phyloP scores from a whole-genome alignment of 2,888 invertebrate species.

The Lasius platythorax region DNA sequence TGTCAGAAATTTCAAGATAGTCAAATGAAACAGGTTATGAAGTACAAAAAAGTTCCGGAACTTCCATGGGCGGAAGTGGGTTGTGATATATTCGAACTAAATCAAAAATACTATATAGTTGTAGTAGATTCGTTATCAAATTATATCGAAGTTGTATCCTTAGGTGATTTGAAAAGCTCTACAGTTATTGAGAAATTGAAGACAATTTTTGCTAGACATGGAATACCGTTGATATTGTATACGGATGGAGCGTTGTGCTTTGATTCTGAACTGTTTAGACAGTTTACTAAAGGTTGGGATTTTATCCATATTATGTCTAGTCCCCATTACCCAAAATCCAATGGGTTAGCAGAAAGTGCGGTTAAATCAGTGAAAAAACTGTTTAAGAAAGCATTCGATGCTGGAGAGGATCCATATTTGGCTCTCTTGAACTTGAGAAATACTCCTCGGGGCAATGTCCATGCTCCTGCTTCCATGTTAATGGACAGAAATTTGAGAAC shows the following conservation, averaged over 20 bases:
- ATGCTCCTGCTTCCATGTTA: background rate
- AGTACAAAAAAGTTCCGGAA: background rate
- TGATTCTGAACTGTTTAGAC: background rate
- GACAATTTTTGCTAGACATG: background rate
- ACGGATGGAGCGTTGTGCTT: background rate
- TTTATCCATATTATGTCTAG: background rate
- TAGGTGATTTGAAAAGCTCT: background rate
- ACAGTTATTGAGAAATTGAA: background rate
- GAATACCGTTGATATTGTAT: background rate
- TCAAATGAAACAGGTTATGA: background rate
- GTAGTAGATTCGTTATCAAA: background rate
- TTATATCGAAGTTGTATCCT: background rate
- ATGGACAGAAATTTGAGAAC: background rate
- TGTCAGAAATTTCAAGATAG: background rate
- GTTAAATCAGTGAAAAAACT: background rate
- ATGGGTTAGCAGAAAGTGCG: background rate
- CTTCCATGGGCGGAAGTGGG: background rate
- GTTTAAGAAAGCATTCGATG: constrained; percentile 1
- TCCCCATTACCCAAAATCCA: background rate
- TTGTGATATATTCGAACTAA: background rate
- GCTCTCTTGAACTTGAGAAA: background rate
- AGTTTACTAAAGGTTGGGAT: background rate
- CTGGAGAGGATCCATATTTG: background rate
- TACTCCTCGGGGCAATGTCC: background rate
- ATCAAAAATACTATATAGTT: background rate